These are phyloP conservation scores for Trinorchestia longiramus DNA, from an alignment of 1,140 invertebrate genomes.

Conservation along the genomic window DNA sequence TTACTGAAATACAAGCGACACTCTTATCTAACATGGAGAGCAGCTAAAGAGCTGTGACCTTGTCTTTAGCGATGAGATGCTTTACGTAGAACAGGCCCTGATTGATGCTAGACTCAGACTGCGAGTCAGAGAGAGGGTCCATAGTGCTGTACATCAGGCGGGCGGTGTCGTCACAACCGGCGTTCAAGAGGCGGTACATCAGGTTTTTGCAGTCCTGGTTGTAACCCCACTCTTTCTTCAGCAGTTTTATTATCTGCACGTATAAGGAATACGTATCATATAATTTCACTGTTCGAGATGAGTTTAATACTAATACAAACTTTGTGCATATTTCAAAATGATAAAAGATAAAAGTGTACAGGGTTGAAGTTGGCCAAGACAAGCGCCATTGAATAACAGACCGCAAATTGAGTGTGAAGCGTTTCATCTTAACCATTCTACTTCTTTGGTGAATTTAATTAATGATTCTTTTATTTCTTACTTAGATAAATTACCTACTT, in stretches of 20 bases:
- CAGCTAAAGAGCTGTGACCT: not conserved
- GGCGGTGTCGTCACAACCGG: conserved; percentile 76
- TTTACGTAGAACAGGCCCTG: not conserved
- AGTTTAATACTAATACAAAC: too few relatives aligned
- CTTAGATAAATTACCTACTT: too few relatives aligned
- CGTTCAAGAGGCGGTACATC: conserved; percentile 79
- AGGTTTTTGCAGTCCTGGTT: conserved; percentile 81
- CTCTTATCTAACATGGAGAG: not conserved
- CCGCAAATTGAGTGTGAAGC: too few relatives aligned
- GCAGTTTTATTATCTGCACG: conserved; percentile 68
- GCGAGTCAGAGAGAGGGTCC: conserved; percentile 70
- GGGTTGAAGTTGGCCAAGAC: too few relatives aligned
- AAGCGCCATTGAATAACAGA: too few relatives aligned
- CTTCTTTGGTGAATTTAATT: too few relatives aligned
- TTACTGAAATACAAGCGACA: not conserved
- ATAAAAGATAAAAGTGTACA: too few relatives aligned
- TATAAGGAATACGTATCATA: not conserved
- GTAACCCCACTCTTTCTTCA: conserved; percentile 77
- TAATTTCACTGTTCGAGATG: too few relatives aligned
- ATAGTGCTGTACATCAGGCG: conserved; percentile 76
- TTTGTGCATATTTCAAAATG: too few relatives aligned
- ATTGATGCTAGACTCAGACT: conserved; percentile 63
- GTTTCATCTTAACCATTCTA: too few relatives aligned
- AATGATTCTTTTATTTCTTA: too few relatives aligned
- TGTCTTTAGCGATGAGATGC: conserved; percentile 16